A percentile compares a stretch with the other conserved stretches of the same genome.
Evolutionary conservation across 92 coral and sea anemone genomes (phyloP).

Genomic region (Ricordea florida): DNA sequence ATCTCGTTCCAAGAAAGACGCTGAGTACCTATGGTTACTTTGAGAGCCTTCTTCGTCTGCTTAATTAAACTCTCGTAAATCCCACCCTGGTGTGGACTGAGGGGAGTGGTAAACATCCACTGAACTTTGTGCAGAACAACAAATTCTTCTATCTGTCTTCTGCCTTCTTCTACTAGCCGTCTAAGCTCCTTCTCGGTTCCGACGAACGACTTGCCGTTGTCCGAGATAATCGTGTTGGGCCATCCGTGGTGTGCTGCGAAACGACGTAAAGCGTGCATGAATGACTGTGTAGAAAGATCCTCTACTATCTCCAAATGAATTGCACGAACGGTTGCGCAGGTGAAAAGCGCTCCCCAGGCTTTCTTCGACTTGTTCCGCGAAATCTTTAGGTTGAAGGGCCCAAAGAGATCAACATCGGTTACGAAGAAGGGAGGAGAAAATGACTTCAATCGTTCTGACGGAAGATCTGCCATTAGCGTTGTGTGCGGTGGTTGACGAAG

Average conservation of each 20-base stretch:
- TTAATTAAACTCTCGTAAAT: too few species aligned
- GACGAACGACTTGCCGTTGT: conserved; percentile 49
- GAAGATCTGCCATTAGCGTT: conserved; percentile 55
- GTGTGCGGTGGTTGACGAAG: conserved; percentile 47
- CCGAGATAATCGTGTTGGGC: conserved; percentile 43
- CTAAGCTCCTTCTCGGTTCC: conserved; percentile 36
- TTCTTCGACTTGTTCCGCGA: conserved; percentile 22
- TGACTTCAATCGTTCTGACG: conserved; percentile 34
- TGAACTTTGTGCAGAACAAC: too few species aligned
- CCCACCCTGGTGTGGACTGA: too few species aligned
- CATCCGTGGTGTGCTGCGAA: conserved; percentile 50
- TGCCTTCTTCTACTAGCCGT: conserved; percentile 9
- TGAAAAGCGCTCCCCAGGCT: conserved; percentile 32
- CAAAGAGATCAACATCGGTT: conserved; percentile 54
- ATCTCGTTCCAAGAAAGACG: conserved; percentile 35
- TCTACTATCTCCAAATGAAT: conserved; percentile 43
- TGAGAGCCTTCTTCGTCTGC: too few species aligned
- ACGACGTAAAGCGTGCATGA: conserved; percentile 33
- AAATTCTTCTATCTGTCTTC: conserved; percentile 12
- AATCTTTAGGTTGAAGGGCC: conserved; percentile 42
- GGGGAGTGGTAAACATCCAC: too few species aligned
- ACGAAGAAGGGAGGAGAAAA: conserved; percentile 50
- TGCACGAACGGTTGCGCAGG: conserved; percentile 43
- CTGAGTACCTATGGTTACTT: not conserved
- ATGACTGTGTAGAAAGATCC: conserved; percentile 25